Percentiles rank a stretch among this genome's conserved stretches.
These are phyloP conservation scores for Macaca nemestrina DNA, from an alignment of 2,113 vertebrate species.

Conservation along the genomic window DNA sequence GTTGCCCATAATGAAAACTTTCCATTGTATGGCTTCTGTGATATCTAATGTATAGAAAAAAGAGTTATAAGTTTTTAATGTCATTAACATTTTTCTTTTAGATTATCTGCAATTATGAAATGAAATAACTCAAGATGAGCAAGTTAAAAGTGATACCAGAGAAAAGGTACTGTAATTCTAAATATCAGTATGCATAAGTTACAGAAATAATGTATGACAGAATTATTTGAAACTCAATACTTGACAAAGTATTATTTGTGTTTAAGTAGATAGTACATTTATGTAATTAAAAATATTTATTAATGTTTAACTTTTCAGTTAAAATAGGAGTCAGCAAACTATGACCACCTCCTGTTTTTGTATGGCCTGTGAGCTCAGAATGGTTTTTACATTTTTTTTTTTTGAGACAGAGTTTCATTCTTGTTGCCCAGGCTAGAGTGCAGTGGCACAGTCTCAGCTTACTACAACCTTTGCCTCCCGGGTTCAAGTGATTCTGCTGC, in stretches of 20 bases:
- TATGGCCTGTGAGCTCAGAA: neutral
- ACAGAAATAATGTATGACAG: neutral
- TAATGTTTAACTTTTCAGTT: conserved; percentile 18
- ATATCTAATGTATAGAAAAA: neutral
- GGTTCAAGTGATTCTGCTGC: neutral
- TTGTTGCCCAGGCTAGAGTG: neutral
- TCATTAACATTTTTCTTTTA: conserved; percentile 71
- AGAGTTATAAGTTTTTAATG: conserved; percentile 21
- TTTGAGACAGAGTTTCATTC: neutral
- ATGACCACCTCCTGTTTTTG: neutral
- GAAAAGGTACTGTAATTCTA: conserved; percentile 88
- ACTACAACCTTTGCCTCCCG: neutral
- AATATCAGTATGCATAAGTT: neutral
- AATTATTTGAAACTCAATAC: neutral
- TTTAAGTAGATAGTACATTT: neutral
- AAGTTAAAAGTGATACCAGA: conserved; percentile 94
- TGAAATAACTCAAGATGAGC: conserved; percentile 90
- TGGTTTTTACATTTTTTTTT: neutral
- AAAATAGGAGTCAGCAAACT: neutral
- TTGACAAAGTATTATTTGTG: neutral
- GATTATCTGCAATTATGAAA: conserved; percentile 87
- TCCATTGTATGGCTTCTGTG: neutral
- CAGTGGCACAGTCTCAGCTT: neutral
- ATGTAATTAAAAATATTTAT: neutral
- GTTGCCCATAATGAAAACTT: neutral